Base-by-base conservation (phyloP, 2,888 invertebrate species). In the Tetranychus piercei region DNA sequence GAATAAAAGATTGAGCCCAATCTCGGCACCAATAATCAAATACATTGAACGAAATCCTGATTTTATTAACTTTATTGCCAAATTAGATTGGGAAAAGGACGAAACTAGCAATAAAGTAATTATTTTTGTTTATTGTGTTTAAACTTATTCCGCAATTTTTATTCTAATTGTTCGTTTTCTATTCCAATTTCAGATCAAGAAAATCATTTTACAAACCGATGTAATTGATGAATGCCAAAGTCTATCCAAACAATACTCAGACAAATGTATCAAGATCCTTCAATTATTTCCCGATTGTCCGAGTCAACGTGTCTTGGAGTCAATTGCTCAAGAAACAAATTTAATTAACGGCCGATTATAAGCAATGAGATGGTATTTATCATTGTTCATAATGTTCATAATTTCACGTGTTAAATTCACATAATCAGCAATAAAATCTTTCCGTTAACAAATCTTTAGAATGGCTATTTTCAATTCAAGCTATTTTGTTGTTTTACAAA, bases 141-240 rank as follows among this genome's bases (percentile, higher is more conserved):
- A 45, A 45, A 7, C 9, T 9, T 45, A 7, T 45, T 45, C 9
- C 45, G n/a, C n/a, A n/a, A 45, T 45, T 45, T 7, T 9, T 45
- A 45, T 7, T 45, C 15, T 15, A 55, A 55, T 55, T 55, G 9
- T 15, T 55, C 55, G 1, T 15, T 55, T 9, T 15, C 15, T 55
- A 0, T 55, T 55, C 3, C 9, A 15, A 34, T 34, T 34, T 64
- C 23, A 73, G 73, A 55, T 73, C 9, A 73, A 20, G 22, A 45
- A 73, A 55, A 73, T 45, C 6, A 45, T 73, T 20, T 23, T 20
- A 8, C 18, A 73, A 73, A 64, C 45, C 9, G 23, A 45, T 15
- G 73, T 64, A 1, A 73, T 73, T 55, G 73, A 73, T 55, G 64
- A 55, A 73, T 73, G 73, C 55, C n/a, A 73, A 15, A 44, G 45